A percentile compares a stretch with the other conserved stretches of the same genome.
phyloP scores from a whole-genome alignment of 2,113 vertebrate species.

The Gymnocephalus cernua region DNA sequence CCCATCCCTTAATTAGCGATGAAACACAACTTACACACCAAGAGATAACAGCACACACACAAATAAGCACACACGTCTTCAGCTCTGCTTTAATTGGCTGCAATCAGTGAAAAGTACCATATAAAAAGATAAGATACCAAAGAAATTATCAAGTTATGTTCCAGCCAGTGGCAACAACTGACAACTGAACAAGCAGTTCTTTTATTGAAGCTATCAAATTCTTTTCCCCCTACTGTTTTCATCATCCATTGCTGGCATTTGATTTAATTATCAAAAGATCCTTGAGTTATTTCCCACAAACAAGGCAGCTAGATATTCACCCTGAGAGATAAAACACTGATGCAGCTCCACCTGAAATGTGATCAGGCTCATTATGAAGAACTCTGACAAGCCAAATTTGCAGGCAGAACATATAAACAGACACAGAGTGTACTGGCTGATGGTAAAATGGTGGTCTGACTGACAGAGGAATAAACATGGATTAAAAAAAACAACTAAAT shows the following conservation, averaged over 20 bases:
- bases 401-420: constrained; percentile 13
- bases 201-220: background rate
- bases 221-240: background rate
- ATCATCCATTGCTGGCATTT: background rate
- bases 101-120: constrained; percentile 18
- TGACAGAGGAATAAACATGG: background rate
- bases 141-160: background rate
- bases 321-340: constrained; percentile 30
- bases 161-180: background rate
- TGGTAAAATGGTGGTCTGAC: background rate
- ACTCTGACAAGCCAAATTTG: constrained; percentile 25
- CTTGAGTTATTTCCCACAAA: background rate
- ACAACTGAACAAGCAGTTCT: background rate
- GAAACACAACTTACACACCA: constrained; percentile 35
- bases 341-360: constrained; percentile 39
- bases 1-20: constrained; percentile 52
- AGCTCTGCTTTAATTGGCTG: constrained; percentile 25
- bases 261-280: constrained; percentile 14
- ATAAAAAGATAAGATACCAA: constrained; percentile 5
- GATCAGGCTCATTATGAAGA: constrained; percentile 40
- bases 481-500: background rate
- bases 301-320: background rate
- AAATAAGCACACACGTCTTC: background rate
- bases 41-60: constrained; percentile 10
- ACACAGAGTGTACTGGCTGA: constrained; percentile 21